Evolutionary conservation across 2,113 vertebrate genomes (phyloP).

Genomic region (Piliocolobus tephrosceles): DNA sequence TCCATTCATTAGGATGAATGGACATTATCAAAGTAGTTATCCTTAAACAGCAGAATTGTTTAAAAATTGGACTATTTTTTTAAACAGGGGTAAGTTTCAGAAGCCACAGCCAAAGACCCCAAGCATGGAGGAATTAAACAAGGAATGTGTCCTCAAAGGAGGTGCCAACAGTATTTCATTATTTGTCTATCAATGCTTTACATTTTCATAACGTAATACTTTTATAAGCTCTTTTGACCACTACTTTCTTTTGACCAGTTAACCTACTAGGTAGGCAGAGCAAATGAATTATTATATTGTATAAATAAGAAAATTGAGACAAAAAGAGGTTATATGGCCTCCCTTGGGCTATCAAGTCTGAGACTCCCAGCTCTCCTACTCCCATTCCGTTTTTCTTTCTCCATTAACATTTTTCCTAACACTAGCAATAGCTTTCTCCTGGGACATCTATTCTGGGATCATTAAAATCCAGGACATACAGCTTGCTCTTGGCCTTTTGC

Average conservation of each 20-base stretch:
- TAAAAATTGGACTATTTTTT: not conserved
- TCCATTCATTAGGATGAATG: not conserved
- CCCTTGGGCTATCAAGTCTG: not conserved
- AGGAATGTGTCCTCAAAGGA: not conserved
- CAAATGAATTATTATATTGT: not conserved
- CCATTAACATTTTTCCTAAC: not conserved
- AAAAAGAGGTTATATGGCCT: not conserved
- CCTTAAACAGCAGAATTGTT: not conserved
- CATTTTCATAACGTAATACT: not conserved
- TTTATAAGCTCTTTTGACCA: not conserved
- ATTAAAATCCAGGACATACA: not conserved
- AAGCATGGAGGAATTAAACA: not conserved
- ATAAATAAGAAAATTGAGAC: not conserved
- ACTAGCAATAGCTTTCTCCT: not conserved
- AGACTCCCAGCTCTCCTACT: not conserved
- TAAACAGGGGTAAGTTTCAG: not conserved
- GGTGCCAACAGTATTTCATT: not conserved
- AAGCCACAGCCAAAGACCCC: not conserved
- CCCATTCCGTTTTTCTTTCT: not conserved
- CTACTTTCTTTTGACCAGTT: not conserved
- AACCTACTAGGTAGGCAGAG: not conserved
- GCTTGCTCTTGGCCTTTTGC: constrained; percentile 12
- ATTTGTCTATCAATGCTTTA: not conserved
- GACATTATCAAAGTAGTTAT: not conserved
- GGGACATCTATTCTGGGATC: not conserved